Percentiles rank a stretch among this genome's conserved stretches.
Conservation (phyloP, 1,140 invertebrate genomes). For the Diachasma alloeum region DNA sequence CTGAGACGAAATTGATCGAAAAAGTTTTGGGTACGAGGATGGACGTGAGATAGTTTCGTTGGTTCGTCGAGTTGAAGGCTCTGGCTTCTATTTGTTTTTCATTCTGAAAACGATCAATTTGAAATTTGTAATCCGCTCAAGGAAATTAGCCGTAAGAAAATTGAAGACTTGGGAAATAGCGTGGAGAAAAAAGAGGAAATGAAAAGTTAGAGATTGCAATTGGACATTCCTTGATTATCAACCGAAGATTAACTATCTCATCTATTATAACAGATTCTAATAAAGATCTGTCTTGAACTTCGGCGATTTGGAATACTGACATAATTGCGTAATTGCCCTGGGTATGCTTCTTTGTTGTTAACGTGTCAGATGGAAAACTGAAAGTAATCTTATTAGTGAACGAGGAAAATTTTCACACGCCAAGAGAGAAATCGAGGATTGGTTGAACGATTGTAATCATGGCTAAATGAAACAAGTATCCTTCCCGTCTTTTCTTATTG, state of each 20-base stretch:
- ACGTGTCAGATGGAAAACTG: no score
- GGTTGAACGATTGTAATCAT: no score
- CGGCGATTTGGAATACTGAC: no score
- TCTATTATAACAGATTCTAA: no score
- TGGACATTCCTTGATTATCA: not conserved
- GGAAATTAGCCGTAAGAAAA: conserved; percentile 14
- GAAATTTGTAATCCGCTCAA: conserved; percentile 18
- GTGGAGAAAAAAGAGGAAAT: not conserved
- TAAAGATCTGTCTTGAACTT: no score
- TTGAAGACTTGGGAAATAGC: not conserved
- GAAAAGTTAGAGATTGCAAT: not conserved
- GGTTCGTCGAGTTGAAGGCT: not conserved
- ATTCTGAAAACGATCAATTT: conserved; percentile 16
- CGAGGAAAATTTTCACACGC: no score
- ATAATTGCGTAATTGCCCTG: no score
- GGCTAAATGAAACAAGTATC: no score
- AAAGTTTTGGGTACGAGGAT: not conserved
- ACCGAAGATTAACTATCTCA: not conserved
- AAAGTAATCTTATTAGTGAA: no score
- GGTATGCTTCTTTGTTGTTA: no score
- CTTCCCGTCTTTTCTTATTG: no score
- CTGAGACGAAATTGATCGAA: conserved; percentile 24
- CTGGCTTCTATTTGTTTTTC: conserved; percentile 17
- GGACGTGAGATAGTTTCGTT: not conserved
- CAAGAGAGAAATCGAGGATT: no score